Percentiles rank a stretch among this genome's conserved stretches.
phyloP scores from a whole-genome alignment of 2,797 vertebrate genomes.

The Nyctibius grandis region DNA sequence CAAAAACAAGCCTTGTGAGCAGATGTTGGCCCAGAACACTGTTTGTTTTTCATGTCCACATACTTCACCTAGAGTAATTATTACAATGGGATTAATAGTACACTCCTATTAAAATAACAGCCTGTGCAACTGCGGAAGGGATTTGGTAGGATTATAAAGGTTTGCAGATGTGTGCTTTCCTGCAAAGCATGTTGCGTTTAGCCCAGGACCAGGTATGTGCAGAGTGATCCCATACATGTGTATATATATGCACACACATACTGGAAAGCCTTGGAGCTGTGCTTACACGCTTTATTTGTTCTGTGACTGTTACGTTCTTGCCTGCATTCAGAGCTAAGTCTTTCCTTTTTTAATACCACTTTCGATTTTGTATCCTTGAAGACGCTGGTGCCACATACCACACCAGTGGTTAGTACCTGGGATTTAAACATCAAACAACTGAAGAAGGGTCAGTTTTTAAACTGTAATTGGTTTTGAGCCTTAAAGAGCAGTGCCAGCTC shows the following conservation, averaged over 20 bases:
- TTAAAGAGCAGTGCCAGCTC: neutral
- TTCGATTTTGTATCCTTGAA: neutral
- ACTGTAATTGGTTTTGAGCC: neutral
- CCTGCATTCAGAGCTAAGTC: neutral
- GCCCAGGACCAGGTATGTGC: too few relatives aligned
- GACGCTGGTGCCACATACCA: neutral
- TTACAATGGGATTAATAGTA: neutral
- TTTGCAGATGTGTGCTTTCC: neutral
- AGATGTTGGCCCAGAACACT: neutral
- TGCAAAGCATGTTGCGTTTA: neutral
- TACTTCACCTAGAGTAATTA: neutral
- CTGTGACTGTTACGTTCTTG: neutral
- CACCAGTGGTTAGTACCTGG: neutral
- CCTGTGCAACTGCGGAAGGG: neutral
- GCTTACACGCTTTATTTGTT: neutral
- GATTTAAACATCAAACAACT: neutral
- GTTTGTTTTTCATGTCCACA: neutral
- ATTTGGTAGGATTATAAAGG: neutral
- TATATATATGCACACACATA: neutral
- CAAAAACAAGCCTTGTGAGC: neutral
- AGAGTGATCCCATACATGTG: accelerated
- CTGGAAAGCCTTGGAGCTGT: neutral
- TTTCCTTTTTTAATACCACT: neutral
- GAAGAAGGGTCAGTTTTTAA: neutral
- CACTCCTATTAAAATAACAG: neutral